Base-by-base conservation (phyloP, 1,140 invertebrate genomes). In the Cataglyphis hispanica region DNA sequence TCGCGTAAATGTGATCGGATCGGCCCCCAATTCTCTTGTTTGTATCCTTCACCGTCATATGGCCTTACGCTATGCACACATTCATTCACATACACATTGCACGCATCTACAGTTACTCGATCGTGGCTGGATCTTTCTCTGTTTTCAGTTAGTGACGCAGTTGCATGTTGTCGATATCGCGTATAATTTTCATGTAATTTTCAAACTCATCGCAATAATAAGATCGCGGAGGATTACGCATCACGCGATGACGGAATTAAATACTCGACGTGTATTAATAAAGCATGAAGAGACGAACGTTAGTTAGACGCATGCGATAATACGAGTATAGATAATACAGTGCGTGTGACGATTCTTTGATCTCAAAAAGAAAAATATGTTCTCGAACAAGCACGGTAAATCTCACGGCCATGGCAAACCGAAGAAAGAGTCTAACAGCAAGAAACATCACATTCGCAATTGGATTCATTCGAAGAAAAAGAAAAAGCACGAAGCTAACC, bases 391-490 rank as follows among this genome's bases (percentile, higher is more conserved):
- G 2, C n/a, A 43, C 53, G 46, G 63, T 25, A 80, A 67, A 46
- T 66, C 43, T 27, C 63, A 16, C 46, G 61, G 63, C 16, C 75
- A 77, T 46, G 25, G 37, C 37, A 83, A 37, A 16, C 0, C 53
- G 78, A 83, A 74, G 22, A 83, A 72, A n/a, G 50, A 58, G 19
- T 16, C n/a, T 3, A 70, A 70, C 1, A 46, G 5, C 37, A 83
- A 83, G 78, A 83, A 74, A 11, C 78, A 83, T 61, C 66, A 74
- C 67, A 10, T 61, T 25, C 67, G 27, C 27, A 63, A n/a, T 34
- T 81, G 78, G 78, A 46, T 34, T 19, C 11, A 74, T 53, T 43
- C 53, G 16, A 31, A 13, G 53, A 34, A 60, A 34, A 72, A 74
- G 53, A 40, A 43, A 34, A 58, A 43, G 19, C 13, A 53, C 1